Evolutionary conservation across 1,140 invertebrate species (phyloP).

Genomic region (Aricia agestis): DNA sequence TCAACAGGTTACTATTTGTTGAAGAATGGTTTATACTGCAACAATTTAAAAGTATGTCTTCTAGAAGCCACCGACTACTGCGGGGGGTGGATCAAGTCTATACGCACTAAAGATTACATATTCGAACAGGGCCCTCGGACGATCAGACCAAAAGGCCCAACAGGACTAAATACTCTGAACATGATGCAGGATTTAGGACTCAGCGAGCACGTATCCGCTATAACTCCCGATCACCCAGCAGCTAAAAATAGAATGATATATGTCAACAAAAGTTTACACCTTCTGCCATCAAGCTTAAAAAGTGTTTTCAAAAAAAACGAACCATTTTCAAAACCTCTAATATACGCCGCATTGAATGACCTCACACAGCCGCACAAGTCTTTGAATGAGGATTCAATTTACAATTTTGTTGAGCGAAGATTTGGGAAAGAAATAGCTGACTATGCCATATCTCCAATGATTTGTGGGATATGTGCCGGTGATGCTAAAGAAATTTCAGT

Average conservation of each 20-base stretch:
- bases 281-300: constrained; percentile 81
- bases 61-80: constrained; percentile 85
- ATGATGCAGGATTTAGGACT: constrained; percentile 87
- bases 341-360: constrained; percentile 81
- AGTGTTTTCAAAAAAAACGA: constrained; percentile 80
- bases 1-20: constrained; percentile 80
- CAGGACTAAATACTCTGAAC: constrained; percentile 86
- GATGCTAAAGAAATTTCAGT: constrained; percentile 92
- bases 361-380: constrained; percentile 69
- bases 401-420: constrained; percentile 88
- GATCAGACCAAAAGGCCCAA: constrained; percentile 82
- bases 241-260: constrained; percentile 88
- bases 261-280: constrained; percentile 82
- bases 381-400: constrained; percentile 88
- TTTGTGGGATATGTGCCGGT: constrained; percentile 94
- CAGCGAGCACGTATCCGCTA: constrained; percentile 78
- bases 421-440: constrained; percentile 92
- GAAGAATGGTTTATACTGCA: constrained; percentile 66
- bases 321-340: constrained; percentile 86
- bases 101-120: constrained; percentile 77
- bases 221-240: constrained; percentile 79
- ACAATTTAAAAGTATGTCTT: constrained; percentile 73
- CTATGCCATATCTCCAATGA: constrained; percentile 89
- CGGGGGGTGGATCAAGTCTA: constrained; percentile 92
- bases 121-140: constrained; percentile 93